These are phyloP conservation scores for Taurulus bubalis DNA, from an alignment of 2,113 vertebrate species.

Conservation along the genomic window DNA sequence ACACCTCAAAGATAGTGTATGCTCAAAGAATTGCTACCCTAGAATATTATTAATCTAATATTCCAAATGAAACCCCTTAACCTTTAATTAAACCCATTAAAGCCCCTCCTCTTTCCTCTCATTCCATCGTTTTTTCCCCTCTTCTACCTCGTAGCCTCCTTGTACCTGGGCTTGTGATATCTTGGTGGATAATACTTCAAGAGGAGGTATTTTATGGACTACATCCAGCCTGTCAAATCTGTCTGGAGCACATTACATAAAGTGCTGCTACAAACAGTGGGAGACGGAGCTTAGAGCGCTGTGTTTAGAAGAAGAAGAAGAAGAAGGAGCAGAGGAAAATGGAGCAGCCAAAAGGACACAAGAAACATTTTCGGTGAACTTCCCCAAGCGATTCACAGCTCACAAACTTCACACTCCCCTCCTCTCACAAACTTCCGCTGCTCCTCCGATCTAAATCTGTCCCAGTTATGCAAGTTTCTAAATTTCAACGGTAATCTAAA, in stretches of 20 bases:
- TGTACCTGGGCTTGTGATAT: conserved; percentile 52
- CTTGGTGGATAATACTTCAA: conserved; percentile 30
- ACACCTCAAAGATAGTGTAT: conserved; percentile 6
- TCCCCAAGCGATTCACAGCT: conserved; percentile 44
- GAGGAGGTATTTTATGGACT: conserved; percentile 65
- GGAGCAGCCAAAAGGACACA: conserved; percentile 63
- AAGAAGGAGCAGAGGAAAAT: conserved; percentile 44
- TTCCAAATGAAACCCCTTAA: conserved; percentile 17
- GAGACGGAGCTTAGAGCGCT: conserved; percentile 45
- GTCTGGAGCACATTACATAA: conserved; percentile 66
- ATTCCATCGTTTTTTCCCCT: not conserved
- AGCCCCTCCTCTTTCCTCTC: conserved; percentile 10
- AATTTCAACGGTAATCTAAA: conserved; percentile 50
- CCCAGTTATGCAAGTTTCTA: conserved; percentile 22
- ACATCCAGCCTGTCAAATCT: conserved; percentile 65
- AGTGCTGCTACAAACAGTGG: conserved; percentile 68
- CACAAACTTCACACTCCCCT: conserved; percentile 11
- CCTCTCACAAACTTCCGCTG: conserved; percentile 13
- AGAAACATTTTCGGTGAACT: conserved; percentile 59
- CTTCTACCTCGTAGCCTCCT: conserved; percentile 18
- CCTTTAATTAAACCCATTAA: too few species aligned
- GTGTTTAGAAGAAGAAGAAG: conserved; percentile 43
- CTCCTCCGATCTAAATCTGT: conserved; percentile 29
- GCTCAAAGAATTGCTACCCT: not conserved
- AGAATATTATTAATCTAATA: conserved; percentile 5